Base-by-base conservation (phyloP, 2,797 vertebrate species). In the Sebastes oblongus region DNA sequence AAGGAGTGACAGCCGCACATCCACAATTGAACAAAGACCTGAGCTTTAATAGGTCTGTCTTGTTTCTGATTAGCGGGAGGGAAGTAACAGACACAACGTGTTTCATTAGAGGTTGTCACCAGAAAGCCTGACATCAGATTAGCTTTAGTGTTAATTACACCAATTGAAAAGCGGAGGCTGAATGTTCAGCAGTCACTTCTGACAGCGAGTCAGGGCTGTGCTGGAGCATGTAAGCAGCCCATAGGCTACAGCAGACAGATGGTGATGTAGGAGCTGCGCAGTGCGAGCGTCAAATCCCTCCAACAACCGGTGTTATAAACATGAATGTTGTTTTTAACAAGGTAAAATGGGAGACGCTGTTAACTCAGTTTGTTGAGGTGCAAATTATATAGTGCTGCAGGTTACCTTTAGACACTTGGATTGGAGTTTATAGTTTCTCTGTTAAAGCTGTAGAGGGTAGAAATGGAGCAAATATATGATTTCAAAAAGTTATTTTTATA, bases 21-120 rank as follows among this genome's bases (percentile, higher is more conserved):
- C 80, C 70, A 24, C 83, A 4, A 85, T 72, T 7, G 70, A 89
- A 88, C 85, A 90, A 90, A 90, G 80, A 65, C 73, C 42, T 12
- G 62, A 70, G 78, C 84, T 87, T 92, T 93, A 89, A 89, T 83
- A 72, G 80, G 56, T 84, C 70, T 82, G 83, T 75, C 69, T 77
- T 87, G 66, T 78, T 81, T 80, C 77, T 89, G 80, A 89, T 90
- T 87, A 90, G 83, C 39, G n/a, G n/a, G 82, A 75, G 85, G 46
- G 88, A 88, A 80, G 84, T 83, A 67, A 75, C 85, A 79, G 71
- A 79, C 82, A 69, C 80, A 72, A 27, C 65, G 71, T 67, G 86
- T 90, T 94, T 90, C 84, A 91, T 93, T 87, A 89, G 66, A 87
- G 78, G 81, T 78, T 89, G 81, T 79, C 91, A 88, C 84, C 54